Evolutionary conservation across 1,140 invertebrate species (phyloP), one percentile per base, ranked within the genome.

Genomic region (Polypedilum pembai): DNA sequence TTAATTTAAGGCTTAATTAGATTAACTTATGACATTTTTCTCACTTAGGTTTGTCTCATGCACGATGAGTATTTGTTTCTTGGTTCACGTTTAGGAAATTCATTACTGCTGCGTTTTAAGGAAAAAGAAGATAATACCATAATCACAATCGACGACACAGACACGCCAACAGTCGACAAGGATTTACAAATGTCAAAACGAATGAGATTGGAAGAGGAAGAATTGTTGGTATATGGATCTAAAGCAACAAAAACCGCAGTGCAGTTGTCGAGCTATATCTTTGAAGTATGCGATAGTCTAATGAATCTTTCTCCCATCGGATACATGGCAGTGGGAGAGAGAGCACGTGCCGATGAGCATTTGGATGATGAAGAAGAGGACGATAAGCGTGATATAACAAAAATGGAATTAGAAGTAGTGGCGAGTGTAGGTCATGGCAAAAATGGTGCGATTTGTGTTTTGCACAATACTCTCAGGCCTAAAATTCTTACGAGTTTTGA

Each of bases 261-360:
- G 20, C 91, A 94, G 77, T 87, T 93, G 8, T 90, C 92, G 17
- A 94, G 91, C 74, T 97, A 93, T 80, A 87, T 90, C 40, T 97
- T 96, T 85, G 94, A 96, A 86, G 93, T 90, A 77, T 97, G 96
- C 83, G 97, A 99, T 83, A 96, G 92, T 82, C 86, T 99, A 66
- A 85, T 97, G 69, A 99, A 99, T 83, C 94, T 98, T 77, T 97
- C 95, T 1, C 98, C 98, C 0, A 98, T 97, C 83, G 95, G 95
- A 5, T 91, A 94, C 80, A 91, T 96, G 78, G 91, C 91, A 0
- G 90, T 94, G 85, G 93, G 94, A 8, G 95, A 98, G 82, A 92
- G 95, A 8, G 92, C 93, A 41, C 92, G 18, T 17, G 40, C 12
- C 17, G 40, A 56, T 18, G 73, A 74, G 15, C 40, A 45, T 33